A percentile compares a stretch with the other conserved stretches of the same genome.
These are phyloP conservation scores for Theristus sp. DNA, from an alignment of 2,888 invertebrate species.

Conservation along the genomic window DNA sequence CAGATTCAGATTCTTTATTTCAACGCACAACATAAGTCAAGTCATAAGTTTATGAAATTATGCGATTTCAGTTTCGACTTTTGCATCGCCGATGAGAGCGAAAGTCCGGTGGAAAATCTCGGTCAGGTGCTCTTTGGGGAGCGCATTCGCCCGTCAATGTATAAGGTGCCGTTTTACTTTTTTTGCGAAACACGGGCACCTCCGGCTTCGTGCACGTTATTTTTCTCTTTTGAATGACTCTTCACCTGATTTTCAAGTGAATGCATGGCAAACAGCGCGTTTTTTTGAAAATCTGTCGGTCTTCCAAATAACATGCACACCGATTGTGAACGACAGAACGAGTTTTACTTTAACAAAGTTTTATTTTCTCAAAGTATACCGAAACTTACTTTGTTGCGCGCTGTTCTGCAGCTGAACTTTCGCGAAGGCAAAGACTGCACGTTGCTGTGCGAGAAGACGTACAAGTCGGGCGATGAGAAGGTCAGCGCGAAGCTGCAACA, in stretches of 20 bases:
- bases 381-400: neutral
- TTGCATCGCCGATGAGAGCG: constrained; percentile 49
- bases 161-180: constrained; percentile 43
- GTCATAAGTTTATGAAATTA: neutral
- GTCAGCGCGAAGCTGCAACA: constrained; percentile 51
- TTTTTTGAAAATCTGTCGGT: too few relatives aligned
- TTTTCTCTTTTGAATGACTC: too few relatives aligned
- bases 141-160: constrained; percentile 79
- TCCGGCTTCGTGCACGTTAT: too few relatives aligned
- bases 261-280: too few relatives aligned
- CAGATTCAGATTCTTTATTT: too few relatives aligned
- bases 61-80: constrained; percentile 61
- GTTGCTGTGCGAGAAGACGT: constrained; percentile 44
- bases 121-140: constrained; percentile 99
- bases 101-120: constrained; percentile 83
- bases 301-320: too few relatives aligned
- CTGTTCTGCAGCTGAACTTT: neutral
- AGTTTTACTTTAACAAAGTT: neutral
- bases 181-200: too few relatives aligned
- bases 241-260: too few relatives aligned
- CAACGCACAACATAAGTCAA: too few relatives aligned
- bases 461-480: constrained; percentile 44
- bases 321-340: too few relatives aligned
- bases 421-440: constrained; percentile 24
- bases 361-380: neutral